Evolutionary conservation across 2,888 invertebrate species (phyloP), one percentile per base, ranked within the genome.

Genomic region (Serrognathus titanus): DNA sequence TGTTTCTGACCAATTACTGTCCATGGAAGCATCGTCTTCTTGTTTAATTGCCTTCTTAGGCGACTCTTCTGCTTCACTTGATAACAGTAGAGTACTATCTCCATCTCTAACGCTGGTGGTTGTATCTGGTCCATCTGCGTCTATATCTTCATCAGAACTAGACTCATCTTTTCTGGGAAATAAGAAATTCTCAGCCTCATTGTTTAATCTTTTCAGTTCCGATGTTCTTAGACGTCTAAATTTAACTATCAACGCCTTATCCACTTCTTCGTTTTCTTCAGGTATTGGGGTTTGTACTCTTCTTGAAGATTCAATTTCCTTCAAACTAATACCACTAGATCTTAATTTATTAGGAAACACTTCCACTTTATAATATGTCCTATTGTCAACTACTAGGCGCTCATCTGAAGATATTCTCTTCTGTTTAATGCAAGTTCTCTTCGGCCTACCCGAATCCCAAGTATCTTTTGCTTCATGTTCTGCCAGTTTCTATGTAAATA

Each of bases 151-250:
- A 0, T 81, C 80, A 16, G 82, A 82, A 55, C 79, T 80, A 0
- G 81, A 80, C 55, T 85, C 85, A 12, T 86, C 85, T 40, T 84
- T 81, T 64, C 84, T 86, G 0, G 91, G 88, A 71, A 93, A 93
- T 85, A 93, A 87, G 71, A 93, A 93, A 66, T 89, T 92, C 68
- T 92, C 92, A 0, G 93, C 93, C 73, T 93, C 92, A 66, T 91
- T 90, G 69, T 90, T 92, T 48, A 93, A 75, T 49, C 87, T 83
- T 0, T 87, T 85, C 49, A 92, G 71, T 73, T 92, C 90, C 0
- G 90, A 87, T 49, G 85, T 83, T 3, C 90, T 80, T 12, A 90
- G 84, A 61, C 89, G 88, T 51, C 86, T 84, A 67, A 90, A 89
- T 69, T 90, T 88, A 0, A 90, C 89, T 16, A 89, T 88, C 24